phyloP scores from a whole-genome alignment of 2,888 invertebrate genomes.

The Apoda limacodes region DNA sequence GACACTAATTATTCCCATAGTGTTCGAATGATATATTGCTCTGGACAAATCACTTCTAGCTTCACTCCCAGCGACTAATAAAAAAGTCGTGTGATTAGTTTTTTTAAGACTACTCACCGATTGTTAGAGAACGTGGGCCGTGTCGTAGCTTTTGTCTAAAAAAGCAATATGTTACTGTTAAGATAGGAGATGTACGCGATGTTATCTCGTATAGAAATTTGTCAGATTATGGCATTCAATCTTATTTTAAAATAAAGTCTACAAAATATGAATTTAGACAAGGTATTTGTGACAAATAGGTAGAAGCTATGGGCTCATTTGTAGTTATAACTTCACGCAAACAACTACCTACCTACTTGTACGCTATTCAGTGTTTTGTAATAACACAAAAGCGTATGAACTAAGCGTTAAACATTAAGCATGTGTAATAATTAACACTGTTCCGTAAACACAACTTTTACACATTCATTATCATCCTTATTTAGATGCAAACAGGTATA shows the following conservation, averaged over 20 bases:
- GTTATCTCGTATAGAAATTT: slow-evolving; percentile 31
- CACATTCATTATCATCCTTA: no score
- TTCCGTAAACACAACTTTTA: no score
- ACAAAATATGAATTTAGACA: no score
- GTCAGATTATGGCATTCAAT: slow-evolving; percentile 45
- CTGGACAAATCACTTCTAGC: slow-evolving; percentile 66
- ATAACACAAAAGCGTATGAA: no score
- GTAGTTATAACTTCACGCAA: no score
- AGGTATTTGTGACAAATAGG: no score
- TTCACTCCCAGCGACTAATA: slow-evolving; percentile 43
- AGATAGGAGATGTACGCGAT: slow-evolving; percentile 33
- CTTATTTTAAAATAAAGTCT: slow-evolving; percentile 44
- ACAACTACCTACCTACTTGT: no score
- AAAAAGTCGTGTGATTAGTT: slow-evolving; percentile 59
- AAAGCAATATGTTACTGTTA: slow-evolving; percentile 48
- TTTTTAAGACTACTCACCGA: slow-evolving; percentile 41
- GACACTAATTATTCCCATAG: slow-evolving; percentile 70
- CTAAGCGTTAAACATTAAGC: no score
- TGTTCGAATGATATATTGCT: slow-evolving; percentile 66
- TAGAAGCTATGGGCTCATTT: no score
- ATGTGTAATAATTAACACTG: no score
- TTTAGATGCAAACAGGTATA: no score
- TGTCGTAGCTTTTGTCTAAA: slow-evolving; percentile 40
- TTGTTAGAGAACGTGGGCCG: slow-evolving; percentile 47
- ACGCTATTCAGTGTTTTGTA: no score